Base-by-base conservation (phyloP, 2,888 invertebrate species). In the Petrolisthes manimaculis region DNA sequence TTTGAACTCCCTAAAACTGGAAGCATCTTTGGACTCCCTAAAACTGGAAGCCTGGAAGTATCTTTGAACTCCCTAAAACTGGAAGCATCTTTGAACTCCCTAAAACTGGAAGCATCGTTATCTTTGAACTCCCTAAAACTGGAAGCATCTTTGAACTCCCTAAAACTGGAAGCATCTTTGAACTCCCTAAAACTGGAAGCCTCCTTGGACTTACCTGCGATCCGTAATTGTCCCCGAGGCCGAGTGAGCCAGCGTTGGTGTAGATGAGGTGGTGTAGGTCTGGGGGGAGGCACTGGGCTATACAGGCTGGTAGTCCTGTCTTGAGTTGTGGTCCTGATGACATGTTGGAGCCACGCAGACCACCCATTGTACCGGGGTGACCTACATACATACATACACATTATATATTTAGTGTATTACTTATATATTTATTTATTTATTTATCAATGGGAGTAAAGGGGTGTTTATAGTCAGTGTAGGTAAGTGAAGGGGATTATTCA, bases 181-280 rank as follows among this genome's bases (percentile, higher is more conserved):
- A 2, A 0, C 1, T 37, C 37, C 37, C 37, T 0, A 37, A 37
- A 37, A 37, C 37, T 37, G 37, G 37, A 37, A 24, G 21, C 24
- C 14, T 77, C 18, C 53, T 24, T 37, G 61, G 69, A 74, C 86
- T 69, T 86, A 91, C 90, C 86, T 90, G 90, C 18, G 90, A 89
- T 56, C 89, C 90, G 55, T 89, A 83, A 24, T 78, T 86, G 67
- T 91, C 90, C 5, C 84, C 83, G 37, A 89, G 55, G 61, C 79
- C 51, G 24, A 80, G 56, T 21, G 90, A 83, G 4, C 80, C 77
- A 75, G 85, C 88, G 88, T 89, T 84, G 88, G 86, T 88, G 89
- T 89, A 87, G 88, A 91, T 88, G 89, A 91, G 91, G 89, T 91
- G 86, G 89, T 91, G 86, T 56, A 91, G 88, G 87, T 91, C 89